phyloP scores from a whole-genome alignment of 2,888 invertebrate species.

The Euphydryas editha region DNA sequence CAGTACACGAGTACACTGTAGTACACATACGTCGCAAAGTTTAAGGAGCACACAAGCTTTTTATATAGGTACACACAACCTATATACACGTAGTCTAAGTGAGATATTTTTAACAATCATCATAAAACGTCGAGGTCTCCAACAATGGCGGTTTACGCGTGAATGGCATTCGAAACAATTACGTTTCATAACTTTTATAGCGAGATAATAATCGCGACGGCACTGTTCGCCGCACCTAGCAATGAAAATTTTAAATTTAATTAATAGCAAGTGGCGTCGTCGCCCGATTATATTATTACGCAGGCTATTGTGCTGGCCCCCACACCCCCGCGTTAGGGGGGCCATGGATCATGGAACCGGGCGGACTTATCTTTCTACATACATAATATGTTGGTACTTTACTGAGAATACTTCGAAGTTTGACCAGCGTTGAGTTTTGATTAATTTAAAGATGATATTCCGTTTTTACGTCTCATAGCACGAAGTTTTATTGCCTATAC shows the following conservation, averaged over 20 bases:
- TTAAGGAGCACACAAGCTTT: too few relatives aligned
- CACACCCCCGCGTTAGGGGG: conserved; percentile 40
- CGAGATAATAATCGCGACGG: conserved; percentile 42
- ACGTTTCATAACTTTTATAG: conserved; percentile 38
- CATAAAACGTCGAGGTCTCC: neutral
- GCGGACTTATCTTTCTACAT: neutral
- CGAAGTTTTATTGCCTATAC: too few relatives aligned
- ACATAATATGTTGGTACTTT: too few relatives aligned
- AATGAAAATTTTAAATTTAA: conserved; percentile 81
- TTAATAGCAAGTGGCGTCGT: conserved; percentile 78
- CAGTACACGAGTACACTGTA: too few relatives aligned
- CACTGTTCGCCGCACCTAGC: conserved; percentile 48
- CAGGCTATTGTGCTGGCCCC: conserved; percentile 62
- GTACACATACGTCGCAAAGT: too few relatives aligned
- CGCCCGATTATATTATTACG: conserved; percentile 79
- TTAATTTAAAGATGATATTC: too few relatives aligned
- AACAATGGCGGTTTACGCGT: conserved; percentile 19
- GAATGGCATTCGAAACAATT: conserved; percentile 41
- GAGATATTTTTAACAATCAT: conserved; percentile 1
- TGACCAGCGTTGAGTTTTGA: too few relatives aligned
- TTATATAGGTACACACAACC: neutral
- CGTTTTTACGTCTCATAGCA: too few relatives aligned
- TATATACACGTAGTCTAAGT: neutral
- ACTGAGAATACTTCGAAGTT: too few relatives aligned
- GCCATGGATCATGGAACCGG: neutral